phyloP scores from a whole-genome alignment of 2,113 vertebrate genomes.

The Mormyrus iriodes region DNA sequence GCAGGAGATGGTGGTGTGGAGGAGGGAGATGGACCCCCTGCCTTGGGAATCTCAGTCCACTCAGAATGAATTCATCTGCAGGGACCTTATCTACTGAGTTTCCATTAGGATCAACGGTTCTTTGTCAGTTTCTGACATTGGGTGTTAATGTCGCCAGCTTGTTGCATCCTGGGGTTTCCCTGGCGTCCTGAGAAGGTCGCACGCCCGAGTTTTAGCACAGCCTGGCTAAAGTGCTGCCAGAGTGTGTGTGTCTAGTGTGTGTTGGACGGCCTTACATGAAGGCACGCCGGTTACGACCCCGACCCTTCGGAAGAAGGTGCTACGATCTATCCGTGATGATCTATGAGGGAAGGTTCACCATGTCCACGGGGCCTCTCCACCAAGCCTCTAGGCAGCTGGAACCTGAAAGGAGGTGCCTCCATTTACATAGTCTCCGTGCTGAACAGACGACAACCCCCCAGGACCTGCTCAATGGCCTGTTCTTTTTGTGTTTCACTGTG shows the following conservation, averaged over 20 bases:
- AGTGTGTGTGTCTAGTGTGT: not conserved
- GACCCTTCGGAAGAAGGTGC: not conserved
- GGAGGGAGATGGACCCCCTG: slow-evolving; percentile 32
- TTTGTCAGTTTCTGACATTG: slow-evolving; percentile 59
- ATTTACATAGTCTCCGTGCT: not conserved
- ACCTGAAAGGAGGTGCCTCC: not conserved
- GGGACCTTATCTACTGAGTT: slow-evolving; percentile 50
- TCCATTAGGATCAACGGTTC: slow-evolving; percentile 63
- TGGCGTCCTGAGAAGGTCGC: not conserved
- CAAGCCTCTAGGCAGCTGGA: not conserved
- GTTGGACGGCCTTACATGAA: not conserved
- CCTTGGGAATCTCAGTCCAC: slow-evolving; percentile 39
- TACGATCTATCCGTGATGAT: not conserved
- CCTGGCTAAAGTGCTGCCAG: not conserved
- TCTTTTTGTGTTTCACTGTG: not conserved
- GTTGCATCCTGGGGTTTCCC: not conserved
- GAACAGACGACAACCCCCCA: not conserved
- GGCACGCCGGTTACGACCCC: not conserved
- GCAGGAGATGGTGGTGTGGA: slow-evolving; percentile 20
- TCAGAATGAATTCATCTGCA: slow-evolving; percentile 52
- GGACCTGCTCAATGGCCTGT: not conserved
- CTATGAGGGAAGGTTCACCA: not conserved
- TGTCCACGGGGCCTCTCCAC: not conserved
- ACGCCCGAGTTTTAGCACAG: not conserved
- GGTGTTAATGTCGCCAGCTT: slow-evolving; percentile 51